Percentiles rank a stretch among this genome's conserved stretches.
Conservation (phyloP, 2,113 vertebrate species). For the Corvus cornix region DNA sequence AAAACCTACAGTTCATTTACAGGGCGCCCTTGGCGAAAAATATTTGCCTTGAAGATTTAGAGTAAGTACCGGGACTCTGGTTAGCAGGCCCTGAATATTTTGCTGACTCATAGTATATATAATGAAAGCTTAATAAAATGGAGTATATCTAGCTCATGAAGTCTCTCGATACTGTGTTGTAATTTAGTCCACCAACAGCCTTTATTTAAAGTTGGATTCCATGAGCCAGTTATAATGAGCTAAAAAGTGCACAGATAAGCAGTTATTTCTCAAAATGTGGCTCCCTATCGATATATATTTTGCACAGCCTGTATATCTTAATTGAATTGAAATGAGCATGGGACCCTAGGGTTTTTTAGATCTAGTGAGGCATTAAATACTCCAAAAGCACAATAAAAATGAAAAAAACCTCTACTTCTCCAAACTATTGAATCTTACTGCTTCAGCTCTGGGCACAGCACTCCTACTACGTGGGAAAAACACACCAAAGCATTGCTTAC, state of each 20-base stretch:
- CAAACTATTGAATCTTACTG: not conserved
- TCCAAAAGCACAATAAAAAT: constrained; percentile 51
- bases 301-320: constrained; percentile 62
- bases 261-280: constrained; percentile 65
- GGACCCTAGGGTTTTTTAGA: constrained; percentile 55
- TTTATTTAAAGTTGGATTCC: constrained; percentile 64
- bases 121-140: constrained; percentile 45
- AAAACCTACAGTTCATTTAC: constrained; percentile 13
- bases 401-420: not conserved
- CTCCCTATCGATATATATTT: constrained; percentile 62
- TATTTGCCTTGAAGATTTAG: constrained; percentile 42
- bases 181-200: constrained; percentile 67
- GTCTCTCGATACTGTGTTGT: constrained; percentile 43
- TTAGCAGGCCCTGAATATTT: constrained; percentile 7
- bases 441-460: not conserved
- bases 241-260: constrained; percentile 64
- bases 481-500: not conserved
- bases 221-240: constrained; percentile 58
- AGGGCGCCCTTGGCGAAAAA: not conserved
- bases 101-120: constrained; percentile 36
- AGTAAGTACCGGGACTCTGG: not conserved
- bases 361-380: constrained; percentile 66
- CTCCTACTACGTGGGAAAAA: not conserved
- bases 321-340: constrained; percentile 65
- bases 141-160: constrained; percentile 37